Evolutionary conservation across 1,140 invertebrate genomes (phyloP).

Genomic region (Macrostomum lignano): DNA sequence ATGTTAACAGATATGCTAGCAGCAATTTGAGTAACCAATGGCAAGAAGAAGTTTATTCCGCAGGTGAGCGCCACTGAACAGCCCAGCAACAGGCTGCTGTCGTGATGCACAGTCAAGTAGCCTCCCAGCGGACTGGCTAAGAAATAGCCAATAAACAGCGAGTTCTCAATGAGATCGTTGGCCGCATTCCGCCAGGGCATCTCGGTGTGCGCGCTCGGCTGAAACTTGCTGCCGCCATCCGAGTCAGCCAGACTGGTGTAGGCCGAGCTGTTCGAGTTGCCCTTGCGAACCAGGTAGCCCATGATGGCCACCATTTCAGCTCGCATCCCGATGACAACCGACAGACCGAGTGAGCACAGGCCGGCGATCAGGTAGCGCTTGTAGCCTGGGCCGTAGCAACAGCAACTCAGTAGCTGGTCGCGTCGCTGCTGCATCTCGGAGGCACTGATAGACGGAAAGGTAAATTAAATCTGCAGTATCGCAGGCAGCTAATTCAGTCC

Average conservation of each 20-base stretch:
- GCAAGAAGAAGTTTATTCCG: conserved; percentile 3
- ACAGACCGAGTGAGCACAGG: conserved; percentile 2
- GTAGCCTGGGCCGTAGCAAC: conserved; percentile 5
- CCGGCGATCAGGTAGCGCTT: conserved; percentile 2
- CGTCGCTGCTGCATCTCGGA: too few species aligned
- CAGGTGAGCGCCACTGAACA: conserved; percentile 5
- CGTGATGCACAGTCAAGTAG: conserved; percentile 5
- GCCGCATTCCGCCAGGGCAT: conserved; percentile 2
- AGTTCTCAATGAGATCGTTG: conserved; percentile 5
- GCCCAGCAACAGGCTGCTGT: conserved; percentile 1
- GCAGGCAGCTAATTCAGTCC: too few species aligned
- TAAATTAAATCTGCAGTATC: too few species aligned
- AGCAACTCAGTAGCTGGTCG: too few species aligned
- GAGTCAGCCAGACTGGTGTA: not conserved
- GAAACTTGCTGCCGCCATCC: not conserved
- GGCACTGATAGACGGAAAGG: too few species aligned
- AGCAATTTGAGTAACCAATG: conserved; percentile 1
- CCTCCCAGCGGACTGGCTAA: conserved; percentile 2
- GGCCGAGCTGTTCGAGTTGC: not conserved
- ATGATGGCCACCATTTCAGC: conserved; percentile 6
- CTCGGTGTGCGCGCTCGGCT: not conserved
- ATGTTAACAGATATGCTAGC: not conserved
- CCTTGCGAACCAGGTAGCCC: conserved; percentile 2
- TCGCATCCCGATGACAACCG: conserved; percentile 6
- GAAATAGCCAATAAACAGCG: conserved; percentile 5